Base-by-base conservation (phyloP, 1,140 invertebrate genomes). In the Ceratina japonica region DNA sequence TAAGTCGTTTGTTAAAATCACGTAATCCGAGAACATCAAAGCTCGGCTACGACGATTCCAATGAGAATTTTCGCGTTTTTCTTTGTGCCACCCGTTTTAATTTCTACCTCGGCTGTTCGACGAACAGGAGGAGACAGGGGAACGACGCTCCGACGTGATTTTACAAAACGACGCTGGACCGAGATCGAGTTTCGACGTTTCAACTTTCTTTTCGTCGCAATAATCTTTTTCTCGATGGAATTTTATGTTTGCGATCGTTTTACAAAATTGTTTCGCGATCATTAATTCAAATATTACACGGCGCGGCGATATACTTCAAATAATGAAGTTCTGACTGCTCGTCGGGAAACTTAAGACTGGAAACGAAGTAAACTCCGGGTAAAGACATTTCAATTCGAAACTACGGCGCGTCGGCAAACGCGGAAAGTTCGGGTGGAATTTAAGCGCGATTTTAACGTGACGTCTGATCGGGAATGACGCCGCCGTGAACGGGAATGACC, bases 21-120 rank as follows among this genome's bases (percentile, higher is more conserved):
- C 58, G 71, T 79, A 79, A 84, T 73, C 59, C 81, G 71, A 51
- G 63, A 84, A 44, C 81, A 83, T 84, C 82, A 84, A 84, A 84
- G 82, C n/a, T 24, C 3, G 20, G 37, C 7, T 49, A n/a, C 63
- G 22, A 2, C 54, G 74, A 70, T 71, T 69, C 66, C 8, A 18
- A 13, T 49, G 24, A 63, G 68, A 20, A 62, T 77, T 71, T 71
- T 70, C 24, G 10, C 22, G 10, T 61, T 62, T 71, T 77, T 59
- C 75, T 78, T 78, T 72, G 68, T 56, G 5, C 51, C 37, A 31
- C 1, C 59, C 4, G 49, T 78, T 78, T 78, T 63, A 78, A 71
- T 71, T 77, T 71, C 58, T 58, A 51, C 15, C 59, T 22, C 24
- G 5, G 12, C 18, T 12, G 24, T 70, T 70, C 66, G 24, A 70